phyloP scores from a whole-genome alignment of 2,888 invertebrate species.

The Parapristionchus giblindavisi region DNA sequence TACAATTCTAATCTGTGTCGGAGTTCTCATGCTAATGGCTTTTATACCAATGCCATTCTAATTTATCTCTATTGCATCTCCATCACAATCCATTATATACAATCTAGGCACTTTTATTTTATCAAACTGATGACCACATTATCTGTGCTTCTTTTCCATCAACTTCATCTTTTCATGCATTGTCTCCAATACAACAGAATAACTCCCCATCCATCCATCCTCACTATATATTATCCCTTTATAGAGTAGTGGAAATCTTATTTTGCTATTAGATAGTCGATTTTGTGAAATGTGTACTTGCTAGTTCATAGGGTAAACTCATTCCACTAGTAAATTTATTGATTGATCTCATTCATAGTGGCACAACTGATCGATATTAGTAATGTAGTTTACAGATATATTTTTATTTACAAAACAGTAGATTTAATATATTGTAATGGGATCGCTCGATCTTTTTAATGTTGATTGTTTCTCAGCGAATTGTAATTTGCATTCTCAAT shows the following conservation, averaged over 20 bases:
- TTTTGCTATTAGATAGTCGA: too few relatives aligned
- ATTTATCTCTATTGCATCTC: neutral
- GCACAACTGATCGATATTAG: too few relatives aligned
- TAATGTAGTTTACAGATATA: conserved; percentile 20
- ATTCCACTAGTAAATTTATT: neutral
- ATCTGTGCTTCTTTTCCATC: too few relatives aligned
- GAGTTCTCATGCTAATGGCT: conserved; percentile 58
- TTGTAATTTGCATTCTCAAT: neutral
- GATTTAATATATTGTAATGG: too few relatives aligned
- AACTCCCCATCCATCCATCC: too few relatives aligned
- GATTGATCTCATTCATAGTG: too few relatives aligned
- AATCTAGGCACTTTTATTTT: too few relatives aligned
- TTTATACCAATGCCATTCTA: conserved; percentile 7
- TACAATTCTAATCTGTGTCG: conserved; percentile 81
- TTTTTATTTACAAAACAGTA: neutral
- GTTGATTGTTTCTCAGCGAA: neutral
- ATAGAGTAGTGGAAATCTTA: neutral
- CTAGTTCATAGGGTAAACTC: conserved; percentile 34
- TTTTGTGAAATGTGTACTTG: conserved; percentile 15
- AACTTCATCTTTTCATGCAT: too few relatives aligned
- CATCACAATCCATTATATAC: too few relatives aligned
- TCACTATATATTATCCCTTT: too few relatives aligned
- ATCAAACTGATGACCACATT: too few relatives aligned
- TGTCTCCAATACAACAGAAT: too few relatives aligned
- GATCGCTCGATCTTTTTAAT: neutral